Base-by-base conservation (phyloP, 1,140 invertebrate genomes). In the Musca vetustissima region DNA sequence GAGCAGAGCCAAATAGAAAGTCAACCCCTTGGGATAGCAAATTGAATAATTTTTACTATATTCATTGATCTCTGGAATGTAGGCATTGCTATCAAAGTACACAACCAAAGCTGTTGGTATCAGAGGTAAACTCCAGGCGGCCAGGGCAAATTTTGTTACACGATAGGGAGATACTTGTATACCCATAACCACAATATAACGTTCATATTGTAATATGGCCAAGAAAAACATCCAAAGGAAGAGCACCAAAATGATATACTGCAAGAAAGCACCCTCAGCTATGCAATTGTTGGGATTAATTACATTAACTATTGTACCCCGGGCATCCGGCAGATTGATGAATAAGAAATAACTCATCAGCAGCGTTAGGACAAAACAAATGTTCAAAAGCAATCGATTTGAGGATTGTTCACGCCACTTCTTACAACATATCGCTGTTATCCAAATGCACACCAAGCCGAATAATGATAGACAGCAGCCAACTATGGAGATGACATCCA, bases 181-280 rank as follows among this genome's bases (percentile, higher is more conserved):
- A 21, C 15, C 28, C 1, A 43, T 19, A 36, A 61, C 17, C 9
- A 19, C 36, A 61, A 36, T 19, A 61, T 36, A 36, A 19, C 57
- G 57, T 11, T 61, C 4, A 36, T 61, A 61, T 21, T 61, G 57
- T 14, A 61, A 13, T 19, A 43, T 11, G 17, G 57, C 57, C 11
- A 61, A 19, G 19, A 43, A 19, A 21, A 61, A 32, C 57, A 61
- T 61, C 57, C 57, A 61, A n/a, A 21, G 9, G 57, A 61, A 61
- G 0, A 61, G 28, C 32, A 61, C 57, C 28, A 61, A 36, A 43
- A 61, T 21, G 21, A 21, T 61, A 43, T 61, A 61, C 14, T 61
- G 57, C 17, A 61, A 14, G 36, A 61, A 61, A 8, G 17, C 28
- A 4, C 57, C 57, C 17, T 19, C 19, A 8, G 36, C 19, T 9